Evolutionary conservation across 2,113 vertebrate genomes (phyloP), one percentile per base, ranked within the genome.

Genomic region (Paramisgurnus dabryanus): DNA sequence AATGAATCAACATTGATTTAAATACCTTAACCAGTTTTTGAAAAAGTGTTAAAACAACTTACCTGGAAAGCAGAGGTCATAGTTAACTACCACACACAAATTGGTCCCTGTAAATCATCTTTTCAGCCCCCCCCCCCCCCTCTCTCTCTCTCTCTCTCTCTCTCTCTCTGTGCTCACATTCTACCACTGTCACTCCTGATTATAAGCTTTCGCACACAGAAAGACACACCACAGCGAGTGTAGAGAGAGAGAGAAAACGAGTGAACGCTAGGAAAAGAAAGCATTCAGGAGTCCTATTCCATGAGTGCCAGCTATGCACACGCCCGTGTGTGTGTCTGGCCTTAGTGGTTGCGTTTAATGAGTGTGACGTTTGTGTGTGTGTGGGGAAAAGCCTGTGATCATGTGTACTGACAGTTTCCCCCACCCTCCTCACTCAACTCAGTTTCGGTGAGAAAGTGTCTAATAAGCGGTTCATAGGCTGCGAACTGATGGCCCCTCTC

Each of bases 401-500:
- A 82, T 80, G 67, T 76, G 72, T 80, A 64, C 83, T 85, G 83
- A 82, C 83, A 82, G 80, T 65, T 73, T n/a, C 72, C 74, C 78
- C 82, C 66, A 76, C 84, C 65, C 76, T 79, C 53, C 67, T 71
- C 63, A 50, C 81, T 81, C 78, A 69, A 61, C 67, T 80, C 81
- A 39, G 68, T 78, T 77, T 58, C 83, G 88, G 86, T 81, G 87
- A 88, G 91, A 93, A 92, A 66, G 7, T 85, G 90, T 88, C 89
- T 90, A 90, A 91, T 89, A 92, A 92, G 90, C 89, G 91, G 91
- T 94, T 95, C 91, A 91, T 86, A 86, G 92, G 90, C 92, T 84
- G 87, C 85, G 85, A 88, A 88, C 90, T 91, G 90, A 81, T 79
- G 83, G 75, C 81, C 79, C 57, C 64, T 65, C 81, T 72, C 78